Evolutionary conservation across 2,113 vertebrate species (phyloP), one percentile per base, ranked within the genome.

Genomic region (Lepisosteus osseus): DNA sequence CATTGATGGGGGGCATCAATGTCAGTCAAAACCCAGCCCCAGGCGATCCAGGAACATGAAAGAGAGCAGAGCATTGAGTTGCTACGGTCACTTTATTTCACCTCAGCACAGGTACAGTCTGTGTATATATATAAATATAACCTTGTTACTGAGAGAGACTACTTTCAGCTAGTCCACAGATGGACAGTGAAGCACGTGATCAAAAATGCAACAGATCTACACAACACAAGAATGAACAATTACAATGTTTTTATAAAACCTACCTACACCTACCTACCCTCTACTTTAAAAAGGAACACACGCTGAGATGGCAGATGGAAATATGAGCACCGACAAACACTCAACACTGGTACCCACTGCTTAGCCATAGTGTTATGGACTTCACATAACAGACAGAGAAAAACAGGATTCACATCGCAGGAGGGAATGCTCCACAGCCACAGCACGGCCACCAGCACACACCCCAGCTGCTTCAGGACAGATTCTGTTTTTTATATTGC

Each of bases 181-280:
- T 47, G 17, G 47, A 17, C 29, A 40, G 41, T 54, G 11, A 68
- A 68, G 67, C 51, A 68, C 29, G 41, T 56, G 29, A 29, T 29
- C 29, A 17, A 9, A 45, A 67, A 11, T 67, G n/a, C 62, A 72
- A 45, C 47, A 67, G 54, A 72, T 67, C 12, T 62, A 59, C 55
- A 54, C 12, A 55, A 67, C 13, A 68, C 47, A 68, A 29, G 40
- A 68, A 56, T 43, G n/a, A 51, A 9, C 43, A 66, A 45, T 13
- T 11, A 66, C n/a, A 41, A 12, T 12, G 14, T 13, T 69, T 59
- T 41, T 43, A 54, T 56, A 59, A 72, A 66, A 57, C 15, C 15
- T 17, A 17, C 15, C 15, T 11, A 17, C 54, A 42, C 5, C 11
- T 65, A 42, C 43, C 29, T 42, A 40, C 17, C 17, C 40, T n/a